Conservation (phyloP, 2,113 vertebrate genomes). For the Ariopsis seemanni region DNA sequence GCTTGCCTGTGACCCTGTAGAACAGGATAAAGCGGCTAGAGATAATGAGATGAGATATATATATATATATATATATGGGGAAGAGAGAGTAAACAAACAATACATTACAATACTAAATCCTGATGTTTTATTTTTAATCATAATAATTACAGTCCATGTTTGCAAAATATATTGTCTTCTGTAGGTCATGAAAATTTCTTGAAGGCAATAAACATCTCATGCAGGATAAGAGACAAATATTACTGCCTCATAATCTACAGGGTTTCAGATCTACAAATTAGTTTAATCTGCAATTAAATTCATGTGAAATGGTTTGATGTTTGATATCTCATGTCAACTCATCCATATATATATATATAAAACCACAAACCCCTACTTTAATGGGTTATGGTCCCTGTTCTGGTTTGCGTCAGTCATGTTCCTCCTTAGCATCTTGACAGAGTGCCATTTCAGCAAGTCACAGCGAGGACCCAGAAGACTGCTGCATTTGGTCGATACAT, state of each 20-base stretch:
- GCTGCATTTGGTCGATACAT: constrained; percentile 27
- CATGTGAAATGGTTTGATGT: constrained; percentile 49
- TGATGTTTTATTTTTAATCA: background rate
- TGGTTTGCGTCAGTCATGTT: constrained; percentile 51
- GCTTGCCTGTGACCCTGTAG: too few relatives aligned
- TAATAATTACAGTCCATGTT: background rate
- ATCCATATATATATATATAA: constrained; percentile 6
- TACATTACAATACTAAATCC: background rate
- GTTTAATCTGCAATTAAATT: constrained; percentile 42
- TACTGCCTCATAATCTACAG: constrained; percentile 45
- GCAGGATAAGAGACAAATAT: constrained; percentile 50
- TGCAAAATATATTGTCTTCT: background rate
- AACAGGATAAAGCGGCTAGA: too few relatives aligned
- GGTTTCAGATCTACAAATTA: constrained; percentile 20
- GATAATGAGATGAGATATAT: too few relatives aligned
- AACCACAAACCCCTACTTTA: constrained; percentile 25
- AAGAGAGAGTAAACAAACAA: too few relatives aligned
- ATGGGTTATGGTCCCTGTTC: constrained; percentile 28
- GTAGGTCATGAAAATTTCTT: background rate
- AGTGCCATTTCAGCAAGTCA: constrained; percentile 33
- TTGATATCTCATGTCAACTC: constrained; percentile 26
- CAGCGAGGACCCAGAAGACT: constrained; percentile 1
- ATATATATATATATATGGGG: too few relatives aligned
- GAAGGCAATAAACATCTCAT: constrained; percentile 59
- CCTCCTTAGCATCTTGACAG: constrained; percentile 45